Base-by-base conservation (phyloP, 2,797 vertebrate species). In the Urocyon cinereoargenteus region DNA sequence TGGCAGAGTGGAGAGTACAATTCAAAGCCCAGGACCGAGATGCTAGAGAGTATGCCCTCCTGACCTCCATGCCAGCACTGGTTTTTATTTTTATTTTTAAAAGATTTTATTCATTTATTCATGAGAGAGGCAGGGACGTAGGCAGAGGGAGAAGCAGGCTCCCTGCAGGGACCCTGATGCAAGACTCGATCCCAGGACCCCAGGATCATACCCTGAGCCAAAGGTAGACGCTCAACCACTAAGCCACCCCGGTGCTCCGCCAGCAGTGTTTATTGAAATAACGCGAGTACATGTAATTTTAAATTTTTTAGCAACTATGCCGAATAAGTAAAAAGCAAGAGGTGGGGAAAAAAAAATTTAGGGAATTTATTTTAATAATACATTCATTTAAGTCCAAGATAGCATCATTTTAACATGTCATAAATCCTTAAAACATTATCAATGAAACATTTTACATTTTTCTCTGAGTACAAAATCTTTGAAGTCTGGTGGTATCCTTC, bases 281-380 rank as follows among this genome's bases (percentile, higher is more conserved):
- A 83, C 3, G 26, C 2, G 12, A 86, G 26, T 62, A 26, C 57
- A 5, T 2, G 21, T 40, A 16, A 61, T 12, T 84, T 36, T 14
- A 55, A 68, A 62, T 62, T 94, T 73, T 62, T 86, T 61, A 81
- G 61, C 49, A 66, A 62, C 36, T 21, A 34, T 55, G 16, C 19
- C 21, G 2, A 62, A 75, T 83, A 75, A 36, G 28, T 21, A 66
- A 87, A 59, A 78, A 68, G 21, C 40, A 91, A 78, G 31, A 83
- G 19, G 51, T 61, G 14, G 4, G 13, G 21, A 13, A 26, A 81
- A n/a, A 81, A 78, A 86, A 18, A 53, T 3, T 34, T 6, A 0
- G 72, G 84, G 90, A 28, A 83, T 96, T 78, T 82, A 57, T 95
- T 90, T 84, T 90, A 92, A 85, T 75, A 92, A 70, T 31, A 36